phyloP scores from a whole-genome alignment of 2,113 vertebrate genomes.

The Arothron firmamentum region DNA sequence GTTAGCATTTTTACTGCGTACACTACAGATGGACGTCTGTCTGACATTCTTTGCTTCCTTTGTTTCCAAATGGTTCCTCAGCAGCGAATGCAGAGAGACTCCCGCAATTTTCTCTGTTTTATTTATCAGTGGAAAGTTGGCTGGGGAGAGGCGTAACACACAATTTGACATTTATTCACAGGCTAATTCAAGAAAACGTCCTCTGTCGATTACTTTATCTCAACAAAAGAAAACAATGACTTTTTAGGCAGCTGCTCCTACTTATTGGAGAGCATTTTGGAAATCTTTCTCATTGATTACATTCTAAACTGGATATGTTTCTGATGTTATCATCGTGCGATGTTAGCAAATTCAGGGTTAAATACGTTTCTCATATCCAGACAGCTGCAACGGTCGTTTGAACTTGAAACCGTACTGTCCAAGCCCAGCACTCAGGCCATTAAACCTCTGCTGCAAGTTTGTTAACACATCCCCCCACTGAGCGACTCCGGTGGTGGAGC shows the following conservation, averaged over 20 bases:
- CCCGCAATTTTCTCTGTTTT: constrained; percentile 27
- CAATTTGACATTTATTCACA: not conserved
- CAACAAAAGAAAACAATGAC: no score
- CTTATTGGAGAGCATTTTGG: no score
- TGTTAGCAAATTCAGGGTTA: no score
- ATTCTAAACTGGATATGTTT: no score
- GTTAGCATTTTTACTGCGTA: constrained; percentile 50
- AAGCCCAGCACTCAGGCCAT: not conserved
- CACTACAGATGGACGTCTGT: constrained; percentile 31
- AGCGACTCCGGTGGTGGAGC: constrained; percentile 60
- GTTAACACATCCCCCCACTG: constrained; percentile 9
- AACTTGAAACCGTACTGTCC: constrained; percentile 15
- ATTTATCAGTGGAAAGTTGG: not conserved
- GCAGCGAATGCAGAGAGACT: constrained; percentile 55
- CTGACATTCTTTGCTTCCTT: constrained; percentile 48
- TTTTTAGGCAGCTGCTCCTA: no score
- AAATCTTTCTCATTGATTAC: no score
- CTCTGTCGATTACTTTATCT: no score
- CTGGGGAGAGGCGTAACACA: not conserved
- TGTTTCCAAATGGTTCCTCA: constrained; percentile 40
- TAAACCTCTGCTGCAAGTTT: constrained; percentile 16
- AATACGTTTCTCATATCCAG: no score
- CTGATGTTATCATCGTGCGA: no score
- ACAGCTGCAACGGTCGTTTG: constrained; percentile 14
- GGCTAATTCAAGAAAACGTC: not conserved